Conservation (phyloP, 2,888 invertebrate genomes). For the Argyresthia goedartella region DNA sequence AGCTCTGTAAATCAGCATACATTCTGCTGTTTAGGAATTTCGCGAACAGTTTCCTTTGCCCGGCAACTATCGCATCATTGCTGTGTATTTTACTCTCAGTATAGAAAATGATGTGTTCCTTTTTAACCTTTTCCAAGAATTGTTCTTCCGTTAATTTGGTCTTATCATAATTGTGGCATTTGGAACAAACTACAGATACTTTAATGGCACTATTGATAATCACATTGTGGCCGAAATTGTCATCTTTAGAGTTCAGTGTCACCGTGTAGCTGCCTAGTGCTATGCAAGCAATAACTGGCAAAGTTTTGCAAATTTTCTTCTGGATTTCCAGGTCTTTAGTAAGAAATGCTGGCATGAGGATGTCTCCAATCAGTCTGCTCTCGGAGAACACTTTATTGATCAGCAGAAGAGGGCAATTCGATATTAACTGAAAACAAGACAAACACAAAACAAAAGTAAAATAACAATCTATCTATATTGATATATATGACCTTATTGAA, state of each 20-base stretch:
- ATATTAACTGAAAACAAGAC: slow-evolving; percentile 40
- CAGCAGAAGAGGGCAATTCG: slow-evolving; percentile 39
- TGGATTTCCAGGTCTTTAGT: slow-evolving; percentile 38
- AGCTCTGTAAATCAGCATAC: slow-evolving; percentile 30
- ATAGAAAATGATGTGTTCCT: slow-evolving; percentile 22
- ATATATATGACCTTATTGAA: background rate
- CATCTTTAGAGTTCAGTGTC: slow-evolving; percentile 17
- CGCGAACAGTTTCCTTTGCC: slow-evolving; percentile 33
- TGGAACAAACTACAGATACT: slow-evolving; percentile 35
- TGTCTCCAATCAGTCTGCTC: slow-evolving; percentile 50
- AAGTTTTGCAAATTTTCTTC: slow-evolving; percentile 23
- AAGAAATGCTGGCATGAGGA: slow-evolving; percentile 49
- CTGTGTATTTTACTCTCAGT: slow-evolving; percentile 24
- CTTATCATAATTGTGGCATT: slow-evolving; percentile 31
- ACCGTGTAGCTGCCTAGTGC: slow-evolving; percentile 34
- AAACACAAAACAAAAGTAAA: background rate
- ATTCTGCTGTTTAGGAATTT: slow-evolving; percentile 49
- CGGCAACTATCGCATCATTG: slow-evolving; percentile 27
- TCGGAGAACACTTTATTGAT: slow-evolving; percentile 37
- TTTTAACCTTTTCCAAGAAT: slow-evolving; percentile 16
- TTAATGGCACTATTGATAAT: slow-evolving; percentile 26
- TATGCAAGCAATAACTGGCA: slow-evolving; percentile 45
- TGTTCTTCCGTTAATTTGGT: slow-evolving; percentile 13
- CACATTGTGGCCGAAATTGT: slow-evolving; percentile 29
- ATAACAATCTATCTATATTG: background rate